These are phyloP conservation scores for Julus scandinavius DNA, from an alignment of 2,888 invertebrate species.

Conservation along the genomic window DNA sequence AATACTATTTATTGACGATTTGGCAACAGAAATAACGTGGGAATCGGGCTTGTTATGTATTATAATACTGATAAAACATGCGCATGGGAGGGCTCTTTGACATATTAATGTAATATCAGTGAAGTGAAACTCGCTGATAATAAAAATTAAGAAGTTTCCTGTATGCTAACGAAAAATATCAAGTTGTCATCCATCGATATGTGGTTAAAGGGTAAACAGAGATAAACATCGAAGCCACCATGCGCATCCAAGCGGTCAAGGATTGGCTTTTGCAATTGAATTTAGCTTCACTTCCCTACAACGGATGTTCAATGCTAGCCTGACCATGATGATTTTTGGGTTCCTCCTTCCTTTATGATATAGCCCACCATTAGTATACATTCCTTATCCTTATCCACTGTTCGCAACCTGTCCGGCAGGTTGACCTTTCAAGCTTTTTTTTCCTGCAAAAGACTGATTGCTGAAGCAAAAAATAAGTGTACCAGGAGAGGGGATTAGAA, in stretches of 20 bases:
- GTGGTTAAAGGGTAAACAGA: constrained; percentile 9
- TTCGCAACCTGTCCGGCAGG: neutral
- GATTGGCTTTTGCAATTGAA: neutral
- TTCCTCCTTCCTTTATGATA: neutral
- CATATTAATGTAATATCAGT: neutral
- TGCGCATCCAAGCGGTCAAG: neutral
- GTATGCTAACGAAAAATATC: neutral
- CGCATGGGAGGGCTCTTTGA: neutral
- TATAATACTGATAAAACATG: neutral
- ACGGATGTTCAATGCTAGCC: neutral
- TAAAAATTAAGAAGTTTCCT: neutral
- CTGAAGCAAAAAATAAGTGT: constrained; percentile 12
- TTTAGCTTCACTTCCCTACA: neutral
- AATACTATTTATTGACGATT: neutral
- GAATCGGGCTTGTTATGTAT: neutral
- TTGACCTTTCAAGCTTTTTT: neutral
- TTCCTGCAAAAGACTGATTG: neutral
- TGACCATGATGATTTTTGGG: neutral
- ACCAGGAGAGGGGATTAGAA: neutral
- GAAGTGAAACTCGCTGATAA: neutral
- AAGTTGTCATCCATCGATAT: constrained; percentile 15
- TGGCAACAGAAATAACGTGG: neutral
- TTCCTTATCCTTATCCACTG: neutral
- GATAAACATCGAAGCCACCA: neutral
- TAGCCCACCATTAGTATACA: neutral